Evolutionary conservation across 2,797 vertebrate genomes (phyloP), one percentile per base, ranked within the genome.

Genomic region (Picus viridis): DNA sequence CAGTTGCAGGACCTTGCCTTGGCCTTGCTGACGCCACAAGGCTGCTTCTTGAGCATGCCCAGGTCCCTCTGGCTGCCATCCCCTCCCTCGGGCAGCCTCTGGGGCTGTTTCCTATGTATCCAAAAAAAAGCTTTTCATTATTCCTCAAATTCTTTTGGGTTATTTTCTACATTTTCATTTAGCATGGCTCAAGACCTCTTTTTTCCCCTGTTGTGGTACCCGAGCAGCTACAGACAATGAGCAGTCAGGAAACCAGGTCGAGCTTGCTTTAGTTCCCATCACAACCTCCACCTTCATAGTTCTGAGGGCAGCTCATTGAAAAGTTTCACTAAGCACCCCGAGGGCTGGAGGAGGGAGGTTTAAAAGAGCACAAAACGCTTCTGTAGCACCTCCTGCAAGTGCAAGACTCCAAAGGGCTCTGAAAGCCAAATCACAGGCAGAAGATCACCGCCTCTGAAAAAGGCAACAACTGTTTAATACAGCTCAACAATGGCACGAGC

Each of bases 391-490:
- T 86, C 88, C 26, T 19, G 17, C 23, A 67, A 70, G 56, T 7
- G 3, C 12, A 17, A 47, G 85, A 68, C 67, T 45, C 62, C 76
- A 43, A 57, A 69, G n/a, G 47, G 65, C 51, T 70, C 86, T 83
- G 89, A 78, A 95, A 75, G 24, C 34, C 61, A 36, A 86, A 51
- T 12, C 83, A 41, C 47, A 11, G 5, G 34, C 3, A 62, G 67
- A 59, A 86, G 80, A 81, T 30, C 68, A 11, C 34, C 67, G 67
- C 4, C 43, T 16, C 61, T 71, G 84, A 61, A 84, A 80, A 82
- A 90, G 77, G 86, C 80, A 94, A 73, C 64, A 92, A 94, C 83
- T 73, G 70, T 73, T 93, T 62, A 90, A 96, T 91, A 92, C 84
- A 92, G 59, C 74, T 16, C 74, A 51, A 58, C 86, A 71, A 90